These are phyloP conservation scores for Anabacerthia variegaticeps DNA, from an alignment of 2,797 vertebrate species.

Conservation along the genomic window DNA sequence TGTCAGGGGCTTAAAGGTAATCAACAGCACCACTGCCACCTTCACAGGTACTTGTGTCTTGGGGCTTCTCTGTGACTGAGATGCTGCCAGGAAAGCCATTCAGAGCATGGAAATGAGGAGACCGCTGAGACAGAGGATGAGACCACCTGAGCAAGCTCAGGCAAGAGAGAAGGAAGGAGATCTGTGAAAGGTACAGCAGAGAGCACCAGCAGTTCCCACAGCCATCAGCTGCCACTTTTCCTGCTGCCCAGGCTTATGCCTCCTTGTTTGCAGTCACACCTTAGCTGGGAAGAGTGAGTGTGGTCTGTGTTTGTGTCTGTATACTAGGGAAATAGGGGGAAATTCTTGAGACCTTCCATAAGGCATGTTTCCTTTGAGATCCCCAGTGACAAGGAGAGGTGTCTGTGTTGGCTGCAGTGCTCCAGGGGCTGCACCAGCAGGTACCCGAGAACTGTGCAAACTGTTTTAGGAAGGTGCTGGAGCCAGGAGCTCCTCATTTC, in stretches of 20 bases:
- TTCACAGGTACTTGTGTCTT: background rate
- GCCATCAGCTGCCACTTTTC: background rate
- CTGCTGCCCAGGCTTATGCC: background rate
- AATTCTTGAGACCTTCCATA: background rate
- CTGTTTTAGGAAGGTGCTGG: background rate
- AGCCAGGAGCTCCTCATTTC: background rate
- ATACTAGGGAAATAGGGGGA: background rate
- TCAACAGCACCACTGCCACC: background rate
- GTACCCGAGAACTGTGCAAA: accelerated
- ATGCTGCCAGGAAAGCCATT: background rate
- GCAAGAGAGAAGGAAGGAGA: background rate
- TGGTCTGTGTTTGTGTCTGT: background rate
- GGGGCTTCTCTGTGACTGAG: background rate
- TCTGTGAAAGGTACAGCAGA: background rate
- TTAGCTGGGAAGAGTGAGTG: background rate
- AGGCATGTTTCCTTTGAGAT: background rate
- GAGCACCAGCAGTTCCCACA: background rate
- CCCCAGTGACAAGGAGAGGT: background rate
- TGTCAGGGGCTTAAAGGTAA: background rate
- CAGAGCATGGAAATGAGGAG: background rate
- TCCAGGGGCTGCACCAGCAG: background rate
- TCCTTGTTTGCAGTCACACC: background rate
- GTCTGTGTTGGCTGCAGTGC: background rate
- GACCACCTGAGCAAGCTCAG: background rate
- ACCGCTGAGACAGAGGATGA: background rate